Percentiles rank a stretch among this genome's conserved stretches.
phyloP scores from a whole-genome alignment of 2,797 vertebrate species.

The Micromesistius poutassou region DNA sequence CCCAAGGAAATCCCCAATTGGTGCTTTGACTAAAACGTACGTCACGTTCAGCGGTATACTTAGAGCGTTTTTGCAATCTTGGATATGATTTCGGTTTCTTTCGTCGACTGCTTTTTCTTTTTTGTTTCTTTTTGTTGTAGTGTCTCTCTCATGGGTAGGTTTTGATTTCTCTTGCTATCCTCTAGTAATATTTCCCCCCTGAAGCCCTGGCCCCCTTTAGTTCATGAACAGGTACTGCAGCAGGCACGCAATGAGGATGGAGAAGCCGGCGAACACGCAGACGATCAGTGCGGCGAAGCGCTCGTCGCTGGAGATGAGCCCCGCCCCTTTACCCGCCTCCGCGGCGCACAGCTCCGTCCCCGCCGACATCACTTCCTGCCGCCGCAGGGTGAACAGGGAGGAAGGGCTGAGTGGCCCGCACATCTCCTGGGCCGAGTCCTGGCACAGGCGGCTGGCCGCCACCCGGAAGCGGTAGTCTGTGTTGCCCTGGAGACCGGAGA shows the following conservation, averaged over 20 bases:
- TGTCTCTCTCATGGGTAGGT: constrained; percentile 46
- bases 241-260: constrained; percentile 93
- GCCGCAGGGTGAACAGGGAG: constrained; percentile 81
- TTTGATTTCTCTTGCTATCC: constrained; percentile 70
- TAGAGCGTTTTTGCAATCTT: constrained; percentile 69
- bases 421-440: constrained; percentile 91
- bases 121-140: constrained; percentile 13
- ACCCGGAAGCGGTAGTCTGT: constrained; percentile 95
- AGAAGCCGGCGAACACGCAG: constrained; percentile 86
- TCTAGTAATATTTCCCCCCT: constrained; percentile 44
- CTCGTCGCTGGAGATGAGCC: constrained; percentile 88
- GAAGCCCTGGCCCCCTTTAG: constrained; percentile 72
- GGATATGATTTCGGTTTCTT: constrained; percentile 64
- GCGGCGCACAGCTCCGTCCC: constrained; percentile 71
- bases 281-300: constrained; percentile 93
- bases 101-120: constrained; percentile 45
- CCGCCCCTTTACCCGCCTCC: constrained; percentile 72
- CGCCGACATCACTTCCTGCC: constrained; percentile 71
- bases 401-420: constrained; percentile 93
- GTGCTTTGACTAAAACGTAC: constrained; percentile 63
- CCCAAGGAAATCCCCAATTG: constrained; percentile 52
- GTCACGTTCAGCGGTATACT: constrained; percentile 79
- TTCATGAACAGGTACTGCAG: constrained; percentile 99
- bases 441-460: constrained; percentile 88
- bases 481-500: constrained; percentile 92